Evolutionary conservation across 2,113 vertebrate genomes (phyloP).

Genomic region (Aviceda subcristata): DNA sequence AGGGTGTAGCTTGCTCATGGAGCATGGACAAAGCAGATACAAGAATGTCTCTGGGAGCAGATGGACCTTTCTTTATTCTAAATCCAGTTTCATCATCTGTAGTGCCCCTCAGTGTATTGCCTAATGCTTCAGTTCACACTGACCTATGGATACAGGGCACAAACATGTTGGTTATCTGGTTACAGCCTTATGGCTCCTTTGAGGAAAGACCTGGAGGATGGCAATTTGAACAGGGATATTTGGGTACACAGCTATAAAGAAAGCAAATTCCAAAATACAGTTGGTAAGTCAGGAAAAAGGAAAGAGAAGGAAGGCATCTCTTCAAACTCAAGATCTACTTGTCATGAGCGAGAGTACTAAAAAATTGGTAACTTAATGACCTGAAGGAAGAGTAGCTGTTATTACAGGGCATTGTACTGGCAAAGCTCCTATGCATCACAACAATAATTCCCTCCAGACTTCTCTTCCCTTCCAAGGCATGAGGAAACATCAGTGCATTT

Average conservation of each 20-base stretch:
- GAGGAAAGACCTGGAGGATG: neutral
- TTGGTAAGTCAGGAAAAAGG: neutral
- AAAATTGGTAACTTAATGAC: constrained; percentile 14
- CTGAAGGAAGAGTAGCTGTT: neutral
- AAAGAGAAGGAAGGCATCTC: neutral
- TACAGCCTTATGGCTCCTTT: neutral
- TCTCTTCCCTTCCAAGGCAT: constrained; percentile 19
- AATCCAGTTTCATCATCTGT: neutral
- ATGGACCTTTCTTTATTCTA: neutral
- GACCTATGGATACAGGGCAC: neutral
- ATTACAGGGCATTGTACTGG: neutral
- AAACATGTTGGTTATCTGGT: neutral
- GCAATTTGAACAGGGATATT: neutral
- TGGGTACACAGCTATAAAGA: neutral
- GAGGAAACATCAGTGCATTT: constrained; percentile 10
- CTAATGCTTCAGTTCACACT: neutral
- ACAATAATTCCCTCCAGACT: neutral
- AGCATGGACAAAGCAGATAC: neutral
- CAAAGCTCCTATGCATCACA: neutral
- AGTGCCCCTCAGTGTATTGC: neutral
- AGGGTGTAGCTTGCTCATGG: neutral
- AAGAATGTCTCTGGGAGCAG: neutral
- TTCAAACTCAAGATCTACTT: neutral
- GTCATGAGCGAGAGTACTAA: neutral
- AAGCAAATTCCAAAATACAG: neutral